A percentile compares a stretch with the other conserved stretches of the same genome.
Evolutionary conservation across 1,140 invertebrate genomes (phyloP).

Genomic region (Drosophila truncata): DNA sequence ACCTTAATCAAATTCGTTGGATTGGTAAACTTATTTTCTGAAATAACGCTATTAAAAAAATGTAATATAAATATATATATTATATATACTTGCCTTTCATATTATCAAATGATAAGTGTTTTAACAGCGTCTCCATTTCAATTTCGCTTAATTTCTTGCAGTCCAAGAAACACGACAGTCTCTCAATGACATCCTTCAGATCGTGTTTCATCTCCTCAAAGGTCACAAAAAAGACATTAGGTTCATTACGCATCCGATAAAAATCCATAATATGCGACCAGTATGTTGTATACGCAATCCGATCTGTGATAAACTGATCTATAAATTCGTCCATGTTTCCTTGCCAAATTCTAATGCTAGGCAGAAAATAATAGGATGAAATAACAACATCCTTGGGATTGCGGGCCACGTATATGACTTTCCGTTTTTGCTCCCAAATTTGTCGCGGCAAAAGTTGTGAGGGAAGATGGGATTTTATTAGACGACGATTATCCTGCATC

Average conservation of each 20-base stretch:
- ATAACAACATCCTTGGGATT: constrained; percentile 46
- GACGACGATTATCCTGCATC: constrained; percentile 13
- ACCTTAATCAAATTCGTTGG: neutral
- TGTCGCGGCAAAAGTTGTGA: constrained; percentile 24
- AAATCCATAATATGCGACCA: constrained; percentile 41
- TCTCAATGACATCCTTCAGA: constrained; percentile 18
- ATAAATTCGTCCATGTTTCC: constrained; percentile 19
- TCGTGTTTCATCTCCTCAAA: constrained; percentile 39
- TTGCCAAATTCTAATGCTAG: neutral
- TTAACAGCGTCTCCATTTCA: constrained; percentile 17
- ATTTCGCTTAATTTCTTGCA: neutral
- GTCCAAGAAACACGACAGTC: constrained; percentile 10
- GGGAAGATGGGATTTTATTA: constrained; percentile 40
- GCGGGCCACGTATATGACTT: constrained; percentile 37
- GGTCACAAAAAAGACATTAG: constrained; percentile 30
- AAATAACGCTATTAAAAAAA: neutral
- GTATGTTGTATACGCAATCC: constrained; percentile 6
- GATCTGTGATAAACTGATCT: constrained; percentile 12
- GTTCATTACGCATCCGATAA: constrained; percentile 29
- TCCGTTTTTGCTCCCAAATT: constrained; percentile 18
- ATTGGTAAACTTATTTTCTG: constrained; percentile 13
- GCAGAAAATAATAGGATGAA: constrained; percentile 20
- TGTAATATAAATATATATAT: neutral
- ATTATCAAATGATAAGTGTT: constrained; percentile 37
- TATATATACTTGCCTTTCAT: constrained; percentile 27